phyloP scores from a whole-genome alignment of 2,888 invertebrate species.

The Myopa testacea region DNA sequence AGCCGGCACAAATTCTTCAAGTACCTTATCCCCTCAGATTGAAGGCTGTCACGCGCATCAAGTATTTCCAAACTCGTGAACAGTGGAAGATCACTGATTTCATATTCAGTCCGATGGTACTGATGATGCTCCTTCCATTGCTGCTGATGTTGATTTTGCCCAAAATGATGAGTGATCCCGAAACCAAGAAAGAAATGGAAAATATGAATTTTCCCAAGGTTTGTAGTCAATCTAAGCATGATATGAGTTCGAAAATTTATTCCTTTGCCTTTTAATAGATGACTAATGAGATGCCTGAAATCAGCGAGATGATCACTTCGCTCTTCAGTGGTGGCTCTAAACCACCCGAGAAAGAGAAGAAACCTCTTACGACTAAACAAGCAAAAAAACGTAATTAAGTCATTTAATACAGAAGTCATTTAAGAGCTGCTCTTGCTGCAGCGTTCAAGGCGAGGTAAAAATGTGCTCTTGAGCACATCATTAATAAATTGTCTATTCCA shows the following conservation, averaged over 20 bases:
- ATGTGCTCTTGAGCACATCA: too few species aligned
- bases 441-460: too few species aligned
- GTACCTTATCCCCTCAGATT: constrained; percentile 93
- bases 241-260: neutral
- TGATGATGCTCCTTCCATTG: constrained; percentile 96
- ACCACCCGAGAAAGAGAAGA: constrained; percentile 63
- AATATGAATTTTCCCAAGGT: constrained; percentile 76
- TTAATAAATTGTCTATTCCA: constrained; percentile 20
- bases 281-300: constrained; percentile 90
- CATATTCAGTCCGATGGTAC: constrained; percentile 95
- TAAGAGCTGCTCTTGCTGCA: neutral
- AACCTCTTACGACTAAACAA: constrained; percentile 61
- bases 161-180: constrained; percentile 98
- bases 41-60: constrained; percentile 82
- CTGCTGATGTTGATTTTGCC: constrained; percentile 92
- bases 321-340: constrained; percentile 80
- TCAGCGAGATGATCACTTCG: constrained; percentile 94
- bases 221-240: neutral
- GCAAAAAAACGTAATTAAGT: constrained; percentile 65
- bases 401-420: constrained; percentile 41
- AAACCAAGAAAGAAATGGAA: constrained; percentile 95
- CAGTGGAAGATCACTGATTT: constrained; percentile 98
- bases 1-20: constrained; percentile 89
- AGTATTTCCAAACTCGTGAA: constrained; percentile 93
- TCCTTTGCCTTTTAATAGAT: constrained; percentile 72